A percentile compares a stretch with the other conserved stretches of the same genome.
phyloP scores from a whole-genome alignment of 2,113 vertebrate genomes.

The Scopus umbretta region DNA sequence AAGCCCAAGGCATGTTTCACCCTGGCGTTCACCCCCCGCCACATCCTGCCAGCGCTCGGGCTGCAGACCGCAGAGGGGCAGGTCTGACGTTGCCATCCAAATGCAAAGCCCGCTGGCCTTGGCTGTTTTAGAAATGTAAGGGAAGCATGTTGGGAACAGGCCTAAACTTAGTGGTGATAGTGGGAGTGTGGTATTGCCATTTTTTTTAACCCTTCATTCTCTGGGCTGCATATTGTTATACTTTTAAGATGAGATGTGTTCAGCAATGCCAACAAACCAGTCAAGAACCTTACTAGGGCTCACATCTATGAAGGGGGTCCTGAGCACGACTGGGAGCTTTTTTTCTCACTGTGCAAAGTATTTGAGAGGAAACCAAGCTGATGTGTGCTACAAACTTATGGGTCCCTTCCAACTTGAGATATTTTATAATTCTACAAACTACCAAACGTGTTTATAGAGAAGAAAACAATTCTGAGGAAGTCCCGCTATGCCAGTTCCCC shows the following conservation, averaged over 20 bases:
- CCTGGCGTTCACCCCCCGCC: not conserved
- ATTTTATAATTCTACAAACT: not conserved
- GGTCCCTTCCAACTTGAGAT: not conserved
- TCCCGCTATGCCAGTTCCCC: not conserved
- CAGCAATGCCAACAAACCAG: not conserved
- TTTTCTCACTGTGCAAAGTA: not conserved
- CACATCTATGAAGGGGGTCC: not conserved
- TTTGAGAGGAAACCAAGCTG: not conserved
- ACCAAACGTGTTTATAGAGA: not conserved
- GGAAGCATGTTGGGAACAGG: not conserved
- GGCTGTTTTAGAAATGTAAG: not conserved
- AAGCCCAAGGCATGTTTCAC: not conserved
- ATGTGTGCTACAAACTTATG: not conserved
- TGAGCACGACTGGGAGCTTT: not conserved
- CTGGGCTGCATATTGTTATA: not conserved
- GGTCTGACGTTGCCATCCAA: not conserved
- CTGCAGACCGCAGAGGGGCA: not conserved
- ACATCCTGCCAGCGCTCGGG: not conserved
- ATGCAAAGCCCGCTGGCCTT: not conserved
- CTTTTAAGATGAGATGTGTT: not conserved
- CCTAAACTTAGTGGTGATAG: not conserved
- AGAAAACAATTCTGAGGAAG: slow-evolving; percentile 5
- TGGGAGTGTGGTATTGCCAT: not conserved
- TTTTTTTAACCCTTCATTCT: not conserved
- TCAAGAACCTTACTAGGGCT: not conserved